These are phyloP conservation scores for Cyphotilapia sp. DNA, from an alignment of 2,113 vertebrate species.

Conservation along the genomic window DNA sequence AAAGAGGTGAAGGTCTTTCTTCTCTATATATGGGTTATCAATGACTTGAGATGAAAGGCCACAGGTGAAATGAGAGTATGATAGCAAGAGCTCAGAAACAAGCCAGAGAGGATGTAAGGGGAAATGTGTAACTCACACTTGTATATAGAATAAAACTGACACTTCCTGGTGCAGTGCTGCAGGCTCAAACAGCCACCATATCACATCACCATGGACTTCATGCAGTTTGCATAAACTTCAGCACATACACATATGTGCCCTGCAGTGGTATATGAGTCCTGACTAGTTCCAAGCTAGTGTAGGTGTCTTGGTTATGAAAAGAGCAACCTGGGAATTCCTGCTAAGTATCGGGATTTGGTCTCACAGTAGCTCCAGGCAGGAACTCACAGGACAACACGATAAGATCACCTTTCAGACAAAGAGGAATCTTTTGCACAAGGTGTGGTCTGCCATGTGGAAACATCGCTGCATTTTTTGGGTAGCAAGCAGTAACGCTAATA, in stretches of 20 bases:
- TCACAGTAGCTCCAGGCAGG: constrained; percentile 55
- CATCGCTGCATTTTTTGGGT: background rate
- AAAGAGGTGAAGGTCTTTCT: background rate
- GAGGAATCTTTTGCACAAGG: constrained; percentile 1
- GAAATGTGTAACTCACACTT: constrained; percentile 23
- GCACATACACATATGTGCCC: background rate
- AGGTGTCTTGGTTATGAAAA: constrained; percentile 31
- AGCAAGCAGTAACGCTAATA: background rate
- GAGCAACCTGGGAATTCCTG: constrained; percentile 50
- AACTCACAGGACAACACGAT: constrained; percentile 48
- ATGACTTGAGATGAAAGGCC: background rate
- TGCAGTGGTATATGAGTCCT: constrained; percentile 24
- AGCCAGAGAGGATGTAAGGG: constrained; percentile 4
- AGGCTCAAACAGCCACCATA: constrained; percentile 34
- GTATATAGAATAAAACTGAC: constrained; percentile 25
- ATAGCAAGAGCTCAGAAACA: background rate
- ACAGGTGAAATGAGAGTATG: background rate
- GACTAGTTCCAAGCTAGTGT: constrained; percentile 20
- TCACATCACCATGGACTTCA: constrained; percentile 30
- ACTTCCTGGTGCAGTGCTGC: constrained; percentile 34
- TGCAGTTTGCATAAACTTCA: background rate
- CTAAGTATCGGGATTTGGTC: constrained; percentile 36
- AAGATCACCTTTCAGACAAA: constrained; percentile 54
- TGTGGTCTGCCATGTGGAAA: constrained; percentile 14
- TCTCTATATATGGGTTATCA: background rate